Conservation (phyloP, 2,113 vertebrate species). For the Bagarius yarrelli region DNA sequence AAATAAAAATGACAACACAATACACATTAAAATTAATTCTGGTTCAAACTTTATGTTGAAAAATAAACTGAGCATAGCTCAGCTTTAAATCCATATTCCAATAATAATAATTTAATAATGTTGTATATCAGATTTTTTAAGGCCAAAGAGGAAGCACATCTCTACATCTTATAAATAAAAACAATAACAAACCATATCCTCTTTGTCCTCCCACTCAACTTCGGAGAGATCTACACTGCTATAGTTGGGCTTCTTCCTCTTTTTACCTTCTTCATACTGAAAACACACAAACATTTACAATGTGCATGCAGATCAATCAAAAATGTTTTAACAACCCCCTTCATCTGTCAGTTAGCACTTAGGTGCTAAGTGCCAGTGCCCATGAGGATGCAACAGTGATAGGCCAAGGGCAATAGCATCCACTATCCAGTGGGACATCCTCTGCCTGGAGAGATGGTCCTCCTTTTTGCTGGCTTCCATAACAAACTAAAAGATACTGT, state of each 20-base stretch:
- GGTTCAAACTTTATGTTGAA: neutral
- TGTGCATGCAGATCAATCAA: neutral
- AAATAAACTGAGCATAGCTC: neutral
- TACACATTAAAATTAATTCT: neutral
- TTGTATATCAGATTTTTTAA: too few species aligned
- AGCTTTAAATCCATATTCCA: neutral
- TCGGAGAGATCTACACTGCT: constrained; percentile 97
- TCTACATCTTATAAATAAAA: neutral
- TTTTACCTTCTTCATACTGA: constrained; percentile 94
- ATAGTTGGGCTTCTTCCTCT: constrained; percentile 91
- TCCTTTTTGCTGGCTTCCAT: too few species aligned
- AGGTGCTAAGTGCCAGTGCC: too few species aligned
- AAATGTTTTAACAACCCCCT: too few species aligned
- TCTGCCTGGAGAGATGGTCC: too few species aligned
- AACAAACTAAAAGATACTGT: too few species aligned
- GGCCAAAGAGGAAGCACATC: neutral
- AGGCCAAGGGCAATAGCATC: too few species aligned
- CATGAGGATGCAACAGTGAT: too few species aligned
- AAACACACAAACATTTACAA: constrained; percentile 29
- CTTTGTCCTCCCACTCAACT: constrained; percentile 96
- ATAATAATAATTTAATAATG: neutral
- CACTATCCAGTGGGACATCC: too few species aligned
- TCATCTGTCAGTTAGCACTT: too few species aligned
- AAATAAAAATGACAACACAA: neutral
- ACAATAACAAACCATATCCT: constrained; percentile 82